phyloP scores from a whole-genome alignment of 2,113 vertebrate species.

The Polyodon spathula region DNA sequence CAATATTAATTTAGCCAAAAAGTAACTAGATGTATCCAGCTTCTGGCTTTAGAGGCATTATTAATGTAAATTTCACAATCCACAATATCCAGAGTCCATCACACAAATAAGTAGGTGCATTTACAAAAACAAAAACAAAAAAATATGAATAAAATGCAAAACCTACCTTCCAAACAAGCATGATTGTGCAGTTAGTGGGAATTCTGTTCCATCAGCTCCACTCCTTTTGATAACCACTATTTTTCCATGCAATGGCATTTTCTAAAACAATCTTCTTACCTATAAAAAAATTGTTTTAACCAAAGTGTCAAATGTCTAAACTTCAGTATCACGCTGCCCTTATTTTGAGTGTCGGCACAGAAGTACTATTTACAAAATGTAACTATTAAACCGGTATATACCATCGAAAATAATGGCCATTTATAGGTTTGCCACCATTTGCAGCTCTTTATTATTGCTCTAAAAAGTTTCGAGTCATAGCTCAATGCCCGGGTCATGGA shows the following conservation, averaged over 20 bases:
- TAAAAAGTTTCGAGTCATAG: too few species aligned
- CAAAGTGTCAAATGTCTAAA: background rate
- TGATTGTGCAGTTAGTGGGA: slow-evolving; percentile 63
- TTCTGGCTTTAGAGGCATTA: too few species aligned
- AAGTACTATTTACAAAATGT: background rate
- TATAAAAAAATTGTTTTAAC: background rate
- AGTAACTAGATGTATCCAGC: background rate
- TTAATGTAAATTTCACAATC: too few species aligned
- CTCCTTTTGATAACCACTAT: slow-evolving; percentile 72
- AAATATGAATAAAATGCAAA: background rate
- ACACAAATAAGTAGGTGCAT: background rate
- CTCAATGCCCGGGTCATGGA: too few species aligned
- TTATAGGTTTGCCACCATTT: too few species aligned
- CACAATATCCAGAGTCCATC: background rate
- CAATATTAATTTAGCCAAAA: background rate
- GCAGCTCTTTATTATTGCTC: too few species aligned
- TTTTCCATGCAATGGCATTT: slow-evolving; percentile 71
- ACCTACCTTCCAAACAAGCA: slow-evolving; percentile 82
- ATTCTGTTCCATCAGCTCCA: slow-evolving; percentile 70
- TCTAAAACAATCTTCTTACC: slow-evolving; percentile 20
- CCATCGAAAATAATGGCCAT: too few species aligned
- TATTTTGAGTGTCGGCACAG: background rate
- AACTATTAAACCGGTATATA: too few species aligned
- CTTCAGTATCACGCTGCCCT: background rate
- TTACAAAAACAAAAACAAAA: background rate